These are phyloP conservation scores for Dexiosoma caninum DNA, from an alignment of 2,888 invertebrate genomes.

Conservation along the genomic window DNA sequence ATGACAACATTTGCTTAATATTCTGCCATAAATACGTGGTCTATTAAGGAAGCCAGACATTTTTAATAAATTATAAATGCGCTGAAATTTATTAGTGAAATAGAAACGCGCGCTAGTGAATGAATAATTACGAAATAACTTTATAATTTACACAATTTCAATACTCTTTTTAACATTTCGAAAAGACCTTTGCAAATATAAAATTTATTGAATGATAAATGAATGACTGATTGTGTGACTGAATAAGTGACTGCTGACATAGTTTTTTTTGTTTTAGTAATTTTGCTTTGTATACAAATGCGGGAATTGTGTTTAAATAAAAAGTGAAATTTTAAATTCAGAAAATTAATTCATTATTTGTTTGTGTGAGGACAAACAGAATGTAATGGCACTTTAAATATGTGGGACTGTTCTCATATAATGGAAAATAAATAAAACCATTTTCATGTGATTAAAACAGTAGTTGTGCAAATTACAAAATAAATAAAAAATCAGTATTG, in stretches of 20 bases:
- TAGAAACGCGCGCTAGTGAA: background rate
- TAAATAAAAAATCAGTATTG: too few species aligned
- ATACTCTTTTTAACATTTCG: background rate
- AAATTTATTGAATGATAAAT: conserved; percentile 45
- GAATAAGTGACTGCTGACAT: conserved; percentile 44
- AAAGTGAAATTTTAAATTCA: conserved; percentile 50
- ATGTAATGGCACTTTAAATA: too few species aligned
- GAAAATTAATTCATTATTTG: too few species aligned
- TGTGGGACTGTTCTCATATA: too few species aligned
- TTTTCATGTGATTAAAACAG: too few species aligned
- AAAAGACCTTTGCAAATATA: conserved; percentile 3
- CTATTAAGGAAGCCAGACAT: conserved; percentile 26
- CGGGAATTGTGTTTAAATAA: background rate
- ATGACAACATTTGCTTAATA: background rate
- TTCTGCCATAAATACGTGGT: conserved; percentile 10
- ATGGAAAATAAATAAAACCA: too few species aligned
- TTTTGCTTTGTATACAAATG: background rate
- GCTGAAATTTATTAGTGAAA: background rate
- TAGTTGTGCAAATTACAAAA: too few species aligned
- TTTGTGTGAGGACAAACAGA: too few species aligned
- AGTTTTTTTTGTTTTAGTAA: conserved; percentile 22
- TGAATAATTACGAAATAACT: background rate
- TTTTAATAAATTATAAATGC: conserved; percentile 24
- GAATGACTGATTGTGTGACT: background rate
- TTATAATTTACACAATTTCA: conserved; percentile 29